A percentile compares a stretch with the other conserved stretches of the same genome.
Evolutionary conservation across 2,888 invertebrate genomes (phyloP).

Genomic region (Mechanitis mazaeus): DNA sequence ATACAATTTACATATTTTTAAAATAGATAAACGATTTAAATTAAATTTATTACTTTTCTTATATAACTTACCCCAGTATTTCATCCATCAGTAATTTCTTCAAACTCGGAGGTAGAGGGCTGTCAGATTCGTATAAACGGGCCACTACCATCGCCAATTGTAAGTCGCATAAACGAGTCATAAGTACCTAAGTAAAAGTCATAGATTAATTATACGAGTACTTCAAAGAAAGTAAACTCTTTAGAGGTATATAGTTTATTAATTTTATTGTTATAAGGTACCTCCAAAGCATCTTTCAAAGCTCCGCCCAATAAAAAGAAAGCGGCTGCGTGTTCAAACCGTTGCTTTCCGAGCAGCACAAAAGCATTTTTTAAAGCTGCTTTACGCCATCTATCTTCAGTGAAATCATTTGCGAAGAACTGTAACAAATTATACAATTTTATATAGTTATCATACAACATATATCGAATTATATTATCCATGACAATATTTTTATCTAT

Average conservation of each 20-base stretch:
- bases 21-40: neutral
- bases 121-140: slow-evolving; percentile 91
- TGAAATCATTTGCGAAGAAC: slow-evolving; percentile 97
- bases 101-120: slow-evolving; percentile 81
- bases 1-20: neutral
- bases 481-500: too few relatives aligned
- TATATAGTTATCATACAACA: too few relatives aligned
- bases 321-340: slow-evolving; percentile 98
- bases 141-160: slow-evolving; percentile 97
- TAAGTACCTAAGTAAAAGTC: slow-evolving; percentile 78
- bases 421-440: slow-evolving; percentile 33
- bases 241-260: neutral
- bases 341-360: slow-evolving; percentile 94
- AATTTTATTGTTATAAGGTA: slow-evolving; percentile 41
- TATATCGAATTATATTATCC: too few relatives aligned
- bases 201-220: too few relatives aligned
- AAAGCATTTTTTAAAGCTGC: slow-evolving; percentile 99
- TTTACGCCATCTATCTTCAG: slow-evolving; percentile 95
- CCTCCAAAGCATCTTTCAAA: slow-evolving; percentile 96
- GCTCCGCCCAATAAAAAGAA: slow-evolving; percentile 98
- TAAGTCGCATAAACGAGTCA: slow-evolving; percentile 94
- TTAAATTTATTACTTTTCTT: neutral
- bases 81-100: slow-evolving; percentile 87
- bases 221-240: too few relatives aligned
- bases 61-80: slow-evolving; percentile 78